A percentile compares a stretch with the other conserved stretches of the same genome.
These are phyloP conservation scores for Cataglyphis rosenhaueri DNA, from an alignment of 2,888 invertebrate species.

Conservation along the genomic window DNA sequence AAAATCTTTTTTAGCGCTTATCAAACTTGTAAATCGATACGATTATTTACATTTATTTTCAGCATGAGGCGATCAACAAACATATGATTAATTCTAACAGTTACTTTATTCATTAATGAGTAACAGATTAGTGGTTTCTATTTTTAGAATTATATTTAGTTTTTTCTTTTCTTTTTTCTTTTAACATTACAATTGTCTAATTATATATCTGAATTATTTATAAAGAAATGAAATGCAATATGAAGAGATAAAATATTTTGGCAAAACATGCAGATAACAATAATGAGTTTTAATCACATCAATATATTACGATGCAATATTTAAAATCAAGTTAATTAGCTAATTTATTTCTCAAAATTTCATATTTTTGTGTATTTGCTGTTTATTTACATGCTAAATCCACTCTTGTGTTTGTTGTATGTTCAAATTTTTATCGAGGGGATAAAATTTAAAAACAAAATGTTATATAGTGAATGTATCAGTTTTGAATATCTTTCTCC, in stretches of 20 bases:
- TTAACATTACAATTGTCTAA: not conserved
- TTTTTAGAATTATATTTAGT: not conserved
- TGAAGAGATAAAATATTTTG: not conserved
- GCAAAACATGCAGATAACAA: not conserved
- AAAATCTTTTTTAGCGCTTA: not conserved
- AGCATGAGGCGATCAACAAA: not conserved
- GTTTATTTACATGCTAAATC: no score
- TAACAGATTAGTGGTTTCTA: not conserved
- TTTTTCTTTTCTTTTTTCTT: not conserved
- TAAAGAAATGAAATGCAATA: not conserved
- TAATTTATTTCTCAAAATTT: no score
- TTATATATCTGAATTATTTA: slow-evolving; percentile 18
- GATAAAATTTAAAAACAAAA: not conserved
- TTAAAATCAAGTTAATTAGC: not conserved
- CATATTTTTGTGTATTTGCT: no score
- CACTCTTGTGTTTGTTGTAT: not conserved
- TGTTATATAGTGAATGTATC: not conserved
- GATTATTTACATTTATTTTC: not conserved
- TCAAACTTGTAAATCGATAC: not conserved
- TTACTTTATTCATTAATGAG: not conserved
- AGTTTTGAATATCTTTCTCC: not conserved
- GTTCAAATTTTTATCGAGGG: not conserved
- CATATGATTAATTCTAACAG: not conserved
- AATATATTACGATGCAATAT: not conserved
- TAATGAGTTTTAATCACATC: slow-evolving; percentile 5